phyloP scores from a whole-genome alignment of 2,888 invertebrate species.

The Papilio protenor region DNA sequence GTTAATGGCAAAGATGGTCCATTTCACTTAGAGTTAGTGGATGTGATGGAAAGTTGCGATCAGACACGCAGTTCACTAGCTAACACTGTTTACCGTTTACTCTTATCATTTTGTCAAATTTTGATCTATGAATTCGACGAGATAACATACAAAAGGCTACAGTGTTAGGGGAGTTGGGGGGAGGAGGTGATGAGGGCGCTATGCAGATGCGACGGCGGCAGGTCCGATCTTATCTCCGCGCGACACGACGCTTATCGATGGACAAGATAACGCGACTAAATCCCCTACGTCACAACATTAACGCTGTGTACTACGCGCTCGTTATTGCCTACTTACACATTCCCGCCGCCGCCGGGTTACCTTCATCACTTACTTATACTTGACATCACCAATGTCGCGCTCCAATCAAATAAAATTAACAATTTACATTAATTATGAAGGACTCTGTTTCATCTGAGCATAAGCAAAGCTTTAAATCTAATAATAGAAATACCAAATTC shows the following conservation, averaged over 20 bases:
- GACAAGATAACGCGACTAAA: conserved; percentile 36
- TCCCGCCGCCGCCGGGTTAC: background rate
- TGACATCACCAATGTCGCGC: no score
- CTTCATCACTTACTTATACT: background rate
- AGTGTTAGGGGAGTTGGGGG: background rate
- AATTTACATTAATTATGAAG: background rate
- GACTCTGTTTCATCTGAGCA: no score
- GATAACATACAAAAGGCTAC: background rate
- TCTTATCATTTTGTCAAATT: background rate
- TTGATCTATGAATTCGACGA: background rate
- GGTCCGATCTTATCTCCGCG: conserved; percentile 4
- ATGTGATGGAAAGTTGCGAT: background rate
- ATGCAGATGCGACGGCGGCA: conserved; percentile 25
- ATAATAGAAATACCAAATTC: no score
- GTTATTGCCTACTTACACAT: conserved; percentile 5
- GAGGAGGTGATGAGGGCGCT: background rate
- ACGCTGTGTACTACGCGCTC: conserved; percentile 7
- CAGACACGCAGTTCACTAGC: background rate
- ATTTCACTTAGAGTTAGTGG: background rate
- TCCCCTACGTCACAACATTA: conserved; percentile 32
- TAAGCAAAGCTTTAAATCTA: no score
- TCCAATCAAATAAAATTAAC: background rate
- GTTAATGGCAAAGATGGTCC: background rate
- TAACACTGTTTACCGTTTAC: background rate
- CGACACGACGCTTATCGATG: conserved; percentile 35